Evolutionary conservation across 2,888 invertebrate species (phyloP).

Genomic region (Yponomeuta cagnagella): DNA sequence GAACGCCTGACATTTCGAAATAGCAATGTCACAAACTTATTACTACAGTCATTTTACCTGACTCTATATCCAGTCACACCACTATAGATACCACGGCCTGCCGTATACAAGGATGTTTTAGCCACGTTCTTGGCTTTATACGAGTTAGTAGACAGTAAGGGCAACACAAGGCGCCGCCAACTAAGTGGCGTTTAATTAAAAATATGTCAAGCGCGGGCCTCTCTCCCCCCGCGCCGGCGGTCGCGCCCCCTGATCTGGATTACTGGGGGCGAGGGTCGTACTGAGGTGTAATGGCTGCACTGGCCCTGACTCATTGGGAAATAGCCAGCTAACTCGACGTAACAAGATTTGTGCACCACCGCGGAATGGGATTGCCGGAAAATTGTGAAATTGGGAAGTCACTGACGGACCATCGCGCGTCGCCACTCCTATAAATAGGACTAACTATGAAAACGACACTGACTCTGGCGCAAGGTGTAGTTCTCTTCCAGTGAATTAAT

Average conservation of each 20-base stretch:
- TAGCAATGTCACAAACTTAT: background rate
- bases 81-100: too few species aligned
- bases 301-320: background rate
- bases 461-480: too few species aligned
- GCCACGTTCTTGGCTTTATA: too few species aligned
- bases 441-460: too few species aligned
- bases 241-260: background rate
- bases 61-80: too few species aligned
- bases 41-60: background rate
- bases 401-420: too few species aligned
- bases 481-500: too few species aligned
- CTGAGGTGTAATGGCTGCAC: background rate
- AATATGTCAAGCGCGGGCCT: slow-evolving; percentile 45
- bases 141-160: background rate
- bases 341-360: background rate
- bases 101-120: too few species aligned
- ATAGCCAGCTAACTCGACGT: background rate
- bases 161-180: slow-evolving; percentile 4
- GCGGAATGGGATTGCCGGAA: background rate
- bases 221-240: background rate
- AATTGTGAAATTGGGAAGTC: background rate
- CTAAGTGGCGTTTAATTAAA: slow-evolving; percentile 55
- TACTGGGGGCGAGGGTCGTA: background rate
- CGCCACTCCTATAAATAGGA: too few species aligned
- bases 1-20: background rate